These are phyloP conservation scores for Lycocorax pyrrhopterus DNA, from an alignment of 2,113 vertebrate genomes.

Conservation along the genomic window DNA sequence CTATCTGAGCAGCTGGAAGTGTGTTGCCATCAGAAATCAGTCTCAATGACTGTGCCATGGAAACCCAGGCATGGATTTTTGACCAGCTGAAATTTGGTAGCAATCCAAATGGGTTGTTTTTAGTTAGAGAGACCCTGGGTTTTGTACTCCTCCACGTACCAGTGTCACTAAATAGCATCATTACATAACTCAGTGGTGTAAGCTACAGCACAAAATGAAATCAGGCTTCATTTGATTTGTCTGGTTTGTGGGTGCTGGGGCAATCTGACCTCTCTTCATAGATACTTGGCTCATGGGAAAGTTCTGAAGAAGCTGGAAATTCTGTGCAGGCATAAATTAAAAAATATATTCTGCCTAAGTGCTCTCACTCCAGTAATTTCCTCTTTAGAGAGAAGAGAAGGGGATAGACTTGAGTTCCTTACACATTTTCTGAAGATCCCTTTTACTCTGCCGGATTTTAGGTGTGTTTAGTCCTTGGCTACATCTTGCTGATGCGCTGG, in stretches of 20 bases:
- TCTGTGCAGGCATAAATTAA: neutral
- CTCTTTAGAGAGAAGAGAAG: neutral
- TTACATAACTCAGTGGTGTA: neutral
- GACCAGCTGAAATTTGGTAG: neutral
- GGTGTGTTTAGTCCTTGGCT: constrained; percentile 13
- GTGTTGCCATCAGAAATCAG: constrained; percentile 55
- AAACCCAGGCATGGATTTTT: constrained; percentile 40
- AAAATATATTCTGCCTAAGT: constrained; percentile 12
- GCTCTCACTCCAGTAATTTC: constrained; percentile 1
- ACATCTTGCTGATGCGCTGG: constrained; percentile 7
- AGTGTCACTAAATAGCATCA: neutral
- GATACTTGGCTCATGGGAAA: neutral
- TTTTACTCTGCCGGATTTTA: neutral
- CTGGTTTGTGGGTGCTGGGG: neutral
- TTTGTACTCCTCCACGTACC: neutral
- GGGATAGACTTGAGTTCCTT: neutral
- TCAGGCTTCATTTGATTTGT: neutral
- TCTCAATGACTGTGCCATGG: constrained; percentile 29
- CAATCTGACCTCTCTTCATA: neutral
- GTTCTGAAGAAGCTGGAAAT: constrained; percentile 23
- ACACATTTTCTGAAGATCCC: constrained; percentile 18
- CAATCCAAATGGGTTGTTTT: neutral
- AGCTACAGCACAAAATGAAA: neutral
- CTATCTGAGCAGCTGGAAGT: constrained; percentile 43
- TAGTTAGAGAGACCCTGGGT: neutral